Conservation (phyloP, 2,797 vertebrate genomes). For the Poecilia picta region DNA sequence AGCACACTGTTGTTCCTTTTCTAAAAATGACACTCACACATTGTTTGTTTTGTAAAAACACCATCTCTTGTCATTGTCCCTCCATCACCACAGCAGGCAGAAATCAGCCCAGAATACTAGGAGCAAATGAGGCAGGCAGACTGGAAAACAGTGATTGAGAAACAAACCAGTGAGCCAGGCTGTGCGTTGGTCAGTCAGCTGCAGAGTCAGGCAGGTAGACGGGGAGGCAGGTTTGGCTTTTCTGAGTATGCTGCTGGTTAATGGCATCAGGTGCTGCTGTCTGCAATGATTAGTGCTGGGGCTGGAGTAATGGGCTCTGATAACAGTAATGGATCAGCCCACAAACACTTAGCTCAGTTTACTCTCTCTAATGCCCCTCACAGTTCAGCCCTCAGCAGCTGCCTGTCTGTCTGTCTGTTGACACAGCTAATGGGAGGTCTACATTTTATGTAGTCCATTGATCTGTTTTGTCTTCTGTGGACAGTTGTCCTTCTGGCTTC, state of each 20-base stretch:
- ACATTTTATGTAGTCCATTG: constrained; percentile 41
- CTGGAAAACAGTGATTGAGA: constrained; percentile 30
- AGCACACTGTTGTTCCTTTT: constrained; percentile 8
- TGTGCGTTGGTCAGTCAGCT: constrained; percentile 32
- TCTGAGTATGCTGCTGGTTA: constrained; percentile 69
- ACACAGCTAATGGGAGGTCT: constrained; percentile 41
- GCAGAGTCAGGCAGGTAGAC: constrained; percentile 48
- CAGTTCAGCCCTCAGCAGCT: constrained; percentile 72
- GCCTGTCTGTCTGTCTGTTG: constrained; percentile 53
- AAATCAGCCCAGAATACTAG: constrained; percentile 34
- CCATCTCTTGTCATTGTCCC: constrained; percentile 25
- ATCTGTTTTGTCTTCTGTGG: constrained; percentile 23
- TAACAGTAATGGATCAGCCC: constrained; percentile 82
- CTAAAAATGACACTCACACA: not conserved
- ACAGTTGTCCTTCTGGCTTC: constrained; percentile 4
- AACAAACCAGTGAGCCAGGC: constrained; percentile 27
- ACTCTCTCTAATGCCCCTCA: constrained; percentile 79
- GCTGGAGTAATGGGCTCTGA: constrained; percentile 81
- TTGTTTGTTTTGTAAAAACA: constrained; percentile 7
- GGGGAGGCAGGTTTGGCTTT: constrained; percentile 38
- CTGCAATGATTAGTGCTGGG: constrained; percentile 77
- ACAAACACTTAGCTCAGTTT: constrained; percentile 83
- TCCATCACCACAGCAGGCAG: constrained; percentile 18
- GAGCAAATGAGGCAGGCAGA: constrained; percentile 51
- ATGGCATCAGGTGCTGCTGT: constrained; percentile 82